Conservation (phyloP, 2,797 vertebrate species). For the Hylomyscus alleni region DNA sequence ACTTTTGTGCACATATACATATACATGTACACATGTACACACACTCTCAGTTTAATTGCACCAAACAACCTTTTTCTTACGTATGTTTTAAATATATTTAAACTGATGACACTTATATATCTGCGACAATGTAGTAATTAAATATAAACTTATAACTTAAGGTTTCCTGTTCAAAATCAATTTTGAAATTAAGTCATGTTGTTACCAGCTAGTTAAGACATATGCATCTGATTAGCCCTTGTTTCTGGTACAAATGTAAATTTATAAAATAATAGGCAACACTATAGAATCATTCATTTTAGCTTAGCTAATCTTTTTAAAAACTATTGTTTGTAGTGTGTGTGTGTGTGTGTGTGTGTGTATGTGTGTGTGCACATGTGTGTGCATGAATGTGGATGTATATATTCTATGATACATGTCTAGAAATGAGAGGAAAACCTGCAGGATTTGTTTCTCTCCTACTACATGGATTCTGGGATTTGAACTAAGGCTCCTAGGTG, state of each 20-base stretch:
- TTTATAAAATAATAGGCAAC: neutral
- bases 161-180: constrained; percentile 21
- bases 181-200: constrained; percentile 39
- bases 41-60: neutral
- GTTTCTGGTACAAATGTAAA: constrained; percentile 26
- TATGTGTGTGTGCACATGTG: neutral
- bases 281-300: constrained; percentile 2
- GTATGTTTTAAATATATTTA: constrained; percentile 41
- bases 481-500: neutral
- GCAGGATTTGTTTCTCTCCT: neutral
- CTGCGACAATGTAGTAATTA: constrained; percentile 24
- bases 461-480: neutral
- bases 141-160: constrained; percentile 62
- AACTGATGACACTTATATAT: constrained; percentile 23
- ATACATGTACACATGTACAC: neutral
- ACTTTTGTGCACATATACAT: neutral
- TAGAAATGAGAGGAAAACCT: neutral
- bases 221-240: constrained; percentile 29
- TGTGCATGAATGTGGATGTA: neutral
- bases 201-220: constrained; percentile 30
- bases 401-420: neutral
- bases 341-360: neutral
- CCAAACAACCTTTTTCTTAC: neutral
- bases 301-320: neutral
- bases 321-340: neutral